A percentile compares a stretch with the other conserved stretches of the same genome.
Conservation (phyloP, 2,797 vertebrate species). For the Aphelocoma californica region DNA sequence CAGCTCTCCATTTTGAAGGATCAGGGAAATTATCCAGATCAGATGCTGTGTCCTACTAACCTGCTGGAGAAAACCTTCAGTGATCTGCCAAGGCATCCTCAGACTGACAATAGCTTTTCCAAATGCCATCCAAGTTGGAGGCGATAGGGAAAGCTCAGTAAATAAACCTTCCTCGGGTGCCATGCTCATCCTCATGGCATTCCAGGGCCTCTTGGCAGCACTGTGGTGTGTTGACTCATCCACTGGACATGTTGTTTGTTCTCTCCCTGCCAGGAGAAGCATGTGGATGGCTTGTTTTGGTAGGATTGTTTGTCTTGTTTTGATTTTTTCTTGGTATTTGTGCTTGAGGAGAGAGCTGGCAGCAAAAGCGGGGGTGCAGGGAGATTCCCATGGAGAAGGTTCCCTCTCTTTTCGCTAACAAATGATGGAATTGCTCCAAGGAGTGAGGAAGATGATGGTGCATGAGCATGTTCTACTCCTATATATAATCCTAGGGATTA, state of each 20-base stretch:
- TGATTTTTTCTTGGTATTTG: background rate
- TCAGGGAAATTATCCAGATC: background rate
- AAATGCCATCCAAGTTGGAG: slow-evolving; percentile 45
- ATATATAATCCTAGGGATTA: background rate
- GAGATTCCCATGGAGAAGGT: background rate
- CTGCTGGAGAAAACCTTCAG: background rate
- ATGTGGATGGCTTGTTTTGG: background rate
- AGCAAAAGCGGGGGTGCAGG: background rate
- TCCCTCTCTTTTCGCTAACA: background rate
- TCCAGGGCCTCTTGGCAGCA: background rate
- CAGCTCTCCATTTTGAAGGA: background rate
- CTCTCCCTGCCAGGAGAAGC: background rate
- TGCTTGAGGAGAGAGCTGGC: background rate
- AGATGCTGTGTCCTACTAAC: background rate
- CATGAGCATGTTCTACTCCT: background rate
- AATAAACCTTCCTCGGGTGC: slow-evolving; percentile 51
- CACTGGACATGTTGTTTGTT: background rate
- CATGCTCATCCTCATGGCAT: background rate
- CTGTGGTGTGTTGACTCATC: background rate
- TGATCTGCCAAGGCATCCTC: background rate
- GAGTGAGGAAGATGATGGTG: rapidly evolving
- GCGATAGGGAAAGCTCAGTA: slow-evolving; percentile 39
- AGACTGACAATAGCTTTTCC: slow-evolving; percentile 49
- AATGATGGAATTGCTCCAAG: background rate
- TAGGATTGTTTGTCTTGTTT: slow-evolving; percentile 6